Evolutionary conservation across 2,113 vertebrate species (phyloP).

Genomic region (Chinchilla lanigera): DNA sequence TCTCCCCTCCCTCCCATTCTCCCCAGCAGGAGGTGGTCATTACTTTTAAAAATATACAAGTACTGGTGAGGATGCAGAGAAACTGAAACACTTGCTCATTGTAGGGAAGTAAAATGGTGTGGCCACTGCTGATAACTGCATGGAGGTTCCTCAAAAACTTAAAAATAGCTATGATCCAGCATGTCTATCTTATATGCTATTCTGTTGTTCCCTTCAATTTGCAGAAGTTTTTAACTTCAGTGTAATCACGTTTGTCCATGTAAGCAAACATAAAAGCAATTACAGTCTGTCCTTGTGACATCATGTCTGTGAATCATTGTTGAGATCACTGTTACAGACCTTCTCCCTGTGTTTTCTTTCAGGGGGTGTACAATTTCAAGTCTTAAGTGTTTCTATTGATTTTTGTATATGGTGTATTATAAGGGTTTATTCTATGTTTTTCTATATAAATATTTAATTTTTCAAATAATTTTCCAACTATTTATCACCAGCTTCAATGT

Average conservation of each 20-base stretch:
- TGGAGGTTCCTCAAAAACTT: neutral
- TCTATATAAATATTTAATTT: neutral
- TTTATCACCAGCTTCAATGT: neutral
- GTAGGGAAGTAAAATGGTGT: neutral
- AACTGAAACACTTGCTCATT: neutral
- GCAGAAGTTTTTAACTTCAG: neutral
- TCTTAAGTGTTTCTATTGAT: neutral
- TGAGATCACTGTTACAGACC: neutral
- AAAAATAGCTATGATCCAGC: neutral
- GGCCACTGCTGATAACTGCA: neutral
- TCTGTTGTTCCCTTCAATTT: neutral
- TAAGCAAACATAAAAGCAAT: no score
- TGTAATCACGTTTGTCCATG: neutral
- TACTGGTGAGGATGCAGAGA: neutral
- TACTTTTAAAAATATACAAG: neutral
- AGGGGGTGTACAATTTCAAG: neutral
- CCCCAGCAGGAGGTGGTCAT: neutral
- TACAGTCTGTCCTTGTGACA: neutral
- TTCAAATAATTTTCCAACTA: neutral
- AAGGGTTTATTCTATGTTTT: neutral
- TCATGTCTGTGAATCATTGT: neutral
- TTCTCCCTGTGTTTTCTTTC: neutral
- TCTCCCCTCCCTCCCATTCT: neutral
- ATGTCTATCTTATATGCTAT: no score
- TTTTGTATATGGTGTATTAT: neutral